phyloP scores from a whole-genome alignment of 2,888 invertebrate genomes.

The Entomobrya multifasciata region DNA sequence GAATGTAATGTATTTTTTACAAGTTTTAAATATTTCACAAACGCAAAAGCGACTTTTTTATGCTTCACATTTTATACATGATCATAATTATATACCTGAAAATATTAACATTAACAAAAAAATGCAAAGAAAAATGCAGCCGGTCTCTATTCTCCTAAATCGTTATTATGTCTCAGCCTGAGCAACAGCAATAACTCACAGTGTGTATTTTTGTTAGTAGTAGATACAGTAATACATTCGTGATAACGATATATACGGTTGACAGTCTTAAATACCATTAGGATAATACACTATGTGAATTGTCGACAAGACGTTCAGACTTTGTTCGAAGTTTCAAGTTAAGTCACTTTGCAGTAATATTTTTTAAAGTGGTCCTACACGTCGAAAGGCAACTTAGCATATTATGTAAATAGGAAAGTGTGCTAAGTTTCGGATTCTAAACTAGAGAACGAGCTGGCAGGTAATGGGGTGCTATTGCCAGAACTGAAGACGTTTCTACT shows the following conservation, averaged over 20 bases:
- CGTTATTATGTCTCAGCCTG: constrained; percentile 57
- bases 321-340: constrained; percentile 73
- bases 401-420: neutral
- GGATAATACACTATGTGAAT: constrained; percentile 72
- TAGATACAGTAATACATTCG: constrained; percentile 51
- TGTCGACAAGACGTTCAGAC: constrained; percentile 75
- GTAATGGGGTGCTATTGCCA: constrained; percentile 77
- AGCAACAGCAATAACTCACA: constrained; percentile 63
- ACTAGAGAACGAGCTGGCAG: constrained; percentile 79
- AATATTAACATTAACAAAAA: constrained; percentile 48
- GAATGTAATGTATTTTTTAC: constrained; percentile 64
- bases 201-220: constrained; percentile 21
- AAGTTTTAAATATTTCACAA: constrained; percentile 45
- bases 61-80: constrained; percentile 23
- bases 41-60: constrained; percentile 49
- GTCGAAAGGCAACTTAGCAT: constrained; percentile 69
- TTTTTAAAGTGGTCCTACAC: constrained; percentile 67
- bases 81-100: constrained; percentile 26
- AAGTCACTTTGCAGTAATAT: constrained; percentile 71
- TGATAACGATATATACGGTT: constrained; percentile 44
- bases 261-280: constrained; percentile 71
- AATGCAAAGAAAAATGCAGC: constrained; percentile 71
- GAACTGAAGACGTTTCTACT: constrained; percentile 77
- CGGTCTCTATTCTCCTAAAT: constrained; percentile 46
- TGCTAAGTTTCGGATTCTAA: constrained; percentile 79